phyloP scores from a whole-genome alignment of 2,888 invertebrate genomes.

The Platycheirus rosarum region DNA sequence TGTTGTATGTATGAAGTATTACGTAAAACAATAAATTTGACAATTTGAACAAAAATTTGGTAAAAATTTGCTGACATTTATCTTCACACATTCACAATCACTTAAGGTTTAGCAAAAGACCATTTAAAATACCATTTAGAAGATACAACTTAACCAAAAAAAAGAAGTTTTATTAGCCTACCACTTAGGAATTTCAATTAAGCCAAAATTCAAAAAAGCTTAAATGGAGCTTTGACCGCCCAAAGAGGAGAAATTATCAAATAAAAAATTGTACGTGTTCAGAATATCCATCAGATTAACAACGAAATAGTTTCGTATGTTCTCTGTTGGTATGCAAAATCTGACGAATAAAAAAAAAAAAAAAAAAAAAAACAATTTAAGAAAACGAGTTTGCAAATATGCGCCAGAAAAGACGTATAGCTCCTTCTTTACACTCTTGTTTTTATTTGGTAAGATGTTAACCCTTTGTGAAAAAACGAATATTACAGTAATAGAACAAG shows the following conservation, averaged over 20 bases:
- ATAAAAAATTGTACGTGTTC: constrained; percentile 31
- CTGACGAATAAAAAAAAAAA: background rate
- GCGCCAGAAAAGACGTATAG: background rate
- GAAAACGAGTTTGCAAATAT: constrained; percentile 13
- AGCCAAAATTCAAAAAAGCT: constrained; percentile 43
- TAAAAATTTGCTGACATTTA: constrained; percentile 1
- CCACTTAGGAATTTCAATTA: constrained; percentile 23
- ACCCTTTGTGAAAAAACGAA: no score
- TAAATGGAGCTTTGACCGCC: constrained; percentile 42
- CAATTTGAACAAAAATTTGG: background rate
- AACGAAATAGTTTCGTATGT: constrained; percentile 20
- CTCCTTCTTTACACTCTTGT: background rate
- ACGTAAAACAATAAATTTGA: background rate
- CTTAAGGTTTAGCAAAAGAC: constrained; percentile 14
- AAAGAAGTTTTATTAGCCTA: background rate
- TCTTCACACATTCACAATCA: background rate
- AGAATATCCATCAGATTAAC: constrained; percentile 1
- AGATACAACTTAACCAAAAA: background rate
- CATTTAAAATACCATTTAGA: constrained; percentile 6
- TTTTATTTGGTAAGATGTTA: no score
- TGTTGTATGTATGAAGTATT: no score
- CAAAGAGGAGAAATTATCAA: constrained; percentile 42
- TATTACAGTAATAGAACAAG: no score
- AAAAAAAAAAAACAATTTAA: background rate
- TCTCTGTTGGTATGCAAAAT: constrained; percentile 37